phyloP scores from a whole-genome alignment of 2,113 vertebrate genomes.

The Myrmecophaga tridactyla region DNA sequence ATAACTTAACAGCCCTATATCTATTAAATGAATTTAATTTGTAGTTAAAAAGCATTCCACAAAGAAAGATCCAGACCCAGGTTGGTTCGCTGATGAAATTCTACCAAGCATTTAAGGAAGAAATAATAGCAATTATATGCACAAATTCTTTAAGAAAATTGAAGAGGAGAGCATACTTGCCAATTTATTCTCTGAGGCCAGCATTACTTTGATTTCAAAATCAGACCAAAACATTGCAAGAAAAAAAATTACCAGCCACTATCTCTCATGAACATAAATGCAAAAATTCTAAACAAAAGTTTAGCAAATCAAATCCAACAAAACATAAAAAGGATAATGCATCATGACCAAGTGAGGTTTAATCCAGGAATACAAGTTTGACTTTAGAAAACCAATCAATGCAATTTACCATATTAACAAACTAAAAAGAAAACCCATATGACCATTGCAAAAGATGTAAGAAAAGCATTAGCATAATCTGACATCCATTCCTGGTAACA shows the following conservation, averaged over 20 bases:
- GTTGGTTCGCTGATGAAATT: not conserved
- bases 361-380: not conserved
- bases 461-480: not conserved
- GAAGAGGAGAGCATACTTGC: not conserved
- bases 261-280: not conserved
- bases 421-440: not conserved
- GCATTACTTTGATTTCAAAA: not conserved
- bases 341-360: not conserved
- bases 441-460: not conserved
- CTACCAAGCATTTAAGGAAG: not conserved
- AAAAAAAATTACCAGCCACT: not conserved
- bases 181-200: not conserved
- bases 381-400: not conserved
- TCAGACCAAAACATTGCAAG: not conserved
- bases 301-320: not conserved
- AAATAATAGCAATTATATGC: not conserved
- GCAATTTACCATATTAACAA: not conserved
- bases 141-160: not conserved
- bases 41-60: not conserved
- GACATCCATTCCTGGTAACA: not conserved
- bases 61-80: not conserved
- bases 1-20: not conserved
- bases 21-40: not conserved
- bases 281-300: not conserved
- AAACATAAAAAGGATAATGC: not conserved